Evolutionary conservation across 2,797 vertebrate species (phyloP), one percentile per base, ranked within the genome.

Genomic region (Chlorospingus semifuscus): DNA sequence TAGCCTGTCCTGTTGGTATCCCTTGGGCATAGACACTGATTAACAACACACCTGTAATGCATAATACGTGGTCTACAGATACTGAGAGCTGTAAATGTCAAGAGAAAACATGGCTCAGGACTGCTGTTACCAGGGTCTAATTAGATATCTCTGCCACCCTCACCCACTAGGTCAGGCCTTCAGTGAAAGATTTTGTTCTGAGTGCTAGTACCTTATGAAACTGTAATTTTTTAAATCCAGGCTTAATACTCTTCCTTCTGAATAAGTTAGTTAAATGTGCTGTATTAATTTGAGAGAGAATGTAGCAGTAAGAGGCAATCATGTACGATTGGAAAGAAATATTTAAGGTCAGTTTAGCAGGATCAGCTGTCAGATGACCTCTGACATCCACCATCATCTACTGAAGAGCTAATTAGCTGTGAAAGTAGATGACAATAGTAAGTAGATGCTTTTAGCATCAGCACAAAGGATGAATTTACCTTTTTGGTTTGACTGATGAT

Each of bases 351-450:
- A 98, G 98, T 99, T 99, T 98, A 98, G 95, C 98, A 96, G 97
- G 97, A 98, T 98, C 98, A 98, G 98, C 98, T 99, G 98, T 99
- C 98, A 98, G 98, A 98, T 98, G 97, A 97, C 93, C 98, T 98
- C 97, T 98, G 97, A 98, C 98, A 98, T 95, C 94, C 95, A 95
- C 97, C 93, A 60, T 97, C 72, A 93, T 98, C 98, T 98, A 96
- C 98, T 98, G 98, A 98, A 97, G 97, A 98, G 97, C 98, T 99
- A 99, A 99, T 99, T 99, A 99, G 98, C 98, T 98, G 98, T 98
- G 98, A 99, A 99, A 98, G 98, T 97, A 98, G 98, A 98, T 98
- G 99, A 98, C 98, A 99, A 98, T 59, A 59, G 12, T 37, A 37
- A 59, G 56, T 59, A 37, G 24, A 37, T 37, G 17, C 36, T 37